These are phyloP conservation scores for Ictalurus furcatus DNA, from an alignment of 2,113 vertebrate species.

Conservation along the genomic window DNA sequence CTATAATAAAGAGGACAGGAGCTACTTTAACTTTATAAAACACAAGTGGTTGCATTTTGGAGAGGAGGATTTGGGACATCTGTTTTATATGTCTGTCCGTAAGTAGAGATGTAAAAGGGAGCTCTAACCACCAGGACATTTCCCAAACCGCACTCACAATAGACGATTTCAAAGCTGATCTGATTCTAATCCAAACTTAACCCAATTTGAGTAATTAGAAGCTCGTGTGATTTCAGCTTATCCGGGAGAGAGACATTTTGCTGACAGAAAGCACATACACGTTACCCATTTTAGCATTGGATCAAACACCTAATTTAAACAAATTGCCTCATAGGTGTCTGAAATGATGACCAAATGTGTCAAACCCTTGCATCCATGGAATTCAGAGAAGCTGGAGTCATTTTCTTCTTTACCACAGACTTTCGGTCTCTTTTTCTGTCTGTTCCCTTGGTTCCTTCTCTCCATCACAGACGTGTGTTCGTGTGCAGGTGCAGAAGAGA, in stretches of 20 bases:
- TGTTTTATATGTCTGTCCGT: constrained; percentile 25
- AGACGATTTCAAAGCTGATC: constrained; percentile 3
- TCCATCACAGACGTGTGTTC: background rate
- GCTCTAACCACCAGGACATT: background rate
- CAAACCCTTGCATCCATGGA: background rate
- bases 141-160: background rate
- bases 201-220: constrained; percentile 3
- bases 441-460: background rate
- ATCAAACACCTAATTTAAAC: background rate
- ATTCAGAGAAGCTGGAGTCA: background rate
- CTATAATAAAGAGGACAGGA: constrained; percentile 1
- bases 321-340: background rate
- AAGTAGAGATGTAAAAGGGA: background rate
- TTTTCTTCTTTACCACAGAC: background rate
- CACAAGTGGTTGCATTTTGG: background rate
- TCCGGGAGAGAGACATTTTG: background rate
- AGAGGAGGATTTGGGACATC: constrained; percentile 17
- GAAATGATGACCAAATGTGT: background rate
- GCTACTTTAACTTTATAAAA: background rate
- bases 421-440: background rate
- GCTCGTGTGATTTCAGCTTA: background rate
- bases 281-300: background rate
- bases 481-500: constrained; percentile 39
- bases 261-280: background rate
- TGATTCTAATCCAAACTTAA: constrained; percentile 27